Evolutionary conservation across 2,113 vertebrate genomes (phyloP).

Genomic region (Motacilla tschutschensis): DNA sequence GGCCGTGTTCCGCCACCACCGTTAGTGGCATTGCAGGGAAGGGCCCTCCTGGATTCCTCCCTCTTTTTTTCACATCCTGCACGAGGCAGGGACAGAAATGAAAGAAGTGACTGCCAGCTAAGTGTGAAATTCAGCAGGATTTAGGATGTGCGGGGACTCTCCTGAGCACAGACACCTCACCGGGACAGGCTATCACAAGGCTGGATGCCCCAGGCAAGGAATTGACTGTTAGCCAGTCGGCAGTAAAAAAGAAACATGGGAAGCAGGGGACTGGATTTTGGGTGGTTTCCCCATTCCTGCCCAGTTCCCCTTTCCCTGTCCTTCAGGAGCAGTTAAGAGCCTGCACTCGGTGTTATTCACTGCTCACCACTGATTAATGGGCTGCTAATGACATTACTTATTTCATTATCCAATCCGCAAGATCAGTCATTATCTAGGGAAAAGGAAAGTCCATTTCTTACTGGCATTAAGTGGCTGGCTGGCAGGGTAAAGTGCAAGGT

Average conservation of each 20-base stretch:
- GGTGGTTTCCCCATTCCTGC: neutral
- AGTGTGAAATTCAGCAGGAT: neutral
- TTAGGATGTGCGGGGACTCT: neutral
- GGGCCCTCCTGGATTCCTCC: neutral
- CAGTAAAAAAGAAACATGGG: neutral
- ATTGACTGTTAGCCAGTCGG: neutral
- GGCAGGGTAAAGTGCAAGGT: neutral
- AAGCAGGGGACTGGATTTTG: neutral
- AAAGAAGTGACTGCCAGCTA: neutral
- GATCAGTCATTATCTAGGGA: neutral
- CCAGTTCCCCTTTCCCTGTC: neutral
- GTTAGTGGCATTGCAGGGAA: neutral
- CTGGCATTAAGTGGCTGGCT: neutral
- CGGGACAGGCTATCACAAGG: neutral
- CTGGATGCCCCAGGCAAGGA: neutral
- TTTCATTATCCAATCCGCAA: slow-evolving; percentile 6
- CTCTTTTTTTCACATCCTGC: neutral
- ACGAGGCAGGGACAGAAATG: neutral
- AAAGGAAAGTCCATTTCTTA: neutral
- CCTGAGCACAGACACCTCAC: fast-evolving
- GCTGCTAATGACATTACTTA: slow-evolving; percentile 21
- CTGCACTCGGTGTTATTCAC: neutral
- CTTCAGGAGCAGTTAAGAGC: neutral
- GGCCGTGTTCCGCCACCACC: neutral
- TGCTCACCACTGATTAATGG: neutral